A percentile compares a stretch with the other conserved stretches of the same genome.
phyloP scores from a whole-genome alignment of 2,888 invertebrate species.

The Lysandra bellargus region DNA sequence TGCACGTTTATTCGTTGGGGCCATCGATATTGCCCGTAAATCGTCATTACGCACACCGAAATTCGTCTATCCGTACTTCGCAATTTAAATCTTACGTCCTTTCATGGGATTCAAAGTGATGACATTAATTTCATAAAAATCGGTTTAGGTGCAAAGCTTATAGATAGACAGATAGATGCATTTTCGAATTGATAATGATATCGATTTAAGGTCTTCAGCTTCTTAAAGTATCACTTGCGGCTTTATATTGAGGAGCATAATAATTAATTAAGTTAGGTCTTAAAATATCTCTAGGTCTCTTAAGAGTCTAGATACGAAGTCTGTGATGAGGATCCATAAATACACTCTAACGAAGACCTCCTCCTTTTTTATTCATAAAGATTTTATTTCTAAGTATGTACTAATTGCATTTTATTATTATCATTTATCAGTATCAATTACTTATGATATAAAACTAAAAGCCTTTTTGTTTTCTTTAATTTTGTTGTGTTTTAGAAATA shows the following conservation, averaged over 20 bases:
- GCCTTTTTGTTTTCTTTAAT: neutral
- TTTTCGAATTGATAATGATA: neutral
- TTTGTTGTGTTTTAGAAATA: neutral
- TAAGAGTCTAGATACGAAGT: neutral
- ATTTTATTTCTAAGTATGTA: neutral
- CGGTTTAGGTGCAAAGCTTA: too few relatives aligned
- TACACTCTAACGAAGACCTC: neutral
- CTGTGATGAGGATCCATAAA: constrained; percentile 15
- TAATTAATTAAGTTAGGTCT: neutral
- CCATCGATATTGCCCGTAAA: too few relatives aligned
- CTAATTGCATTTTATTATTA: constrained; percentile 12
- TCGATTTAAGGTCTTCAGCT: neutral
- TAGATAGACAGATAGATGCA: too few relatives aligned
- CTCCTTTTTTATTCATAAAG: constrained; percentile 10
- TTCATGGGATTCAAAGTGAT: too few relatives aligned
- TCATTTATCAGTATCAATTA: constrained; percentile 3
- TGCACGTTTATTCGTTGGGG: too few relatives aligned
- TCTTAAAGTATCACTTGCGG: neutral
- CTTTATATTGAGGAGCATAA: neutral
- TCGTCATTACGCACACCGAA: too few relatives aligned
- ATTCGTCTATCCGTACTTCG: too few relatives aligned
- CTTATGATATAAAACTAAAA: neutral
- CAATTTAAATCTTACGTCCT: too few relatives aligned
- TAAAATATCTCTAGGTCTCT: neutral
- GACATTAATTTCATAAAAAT: too few relatives aligned